Percentiles rank a stretch among this genome's conserved stretches.
Conservation (phyloP, 64 coral and sea anemone species). For the Pocillopora verrucosa region DNA sequence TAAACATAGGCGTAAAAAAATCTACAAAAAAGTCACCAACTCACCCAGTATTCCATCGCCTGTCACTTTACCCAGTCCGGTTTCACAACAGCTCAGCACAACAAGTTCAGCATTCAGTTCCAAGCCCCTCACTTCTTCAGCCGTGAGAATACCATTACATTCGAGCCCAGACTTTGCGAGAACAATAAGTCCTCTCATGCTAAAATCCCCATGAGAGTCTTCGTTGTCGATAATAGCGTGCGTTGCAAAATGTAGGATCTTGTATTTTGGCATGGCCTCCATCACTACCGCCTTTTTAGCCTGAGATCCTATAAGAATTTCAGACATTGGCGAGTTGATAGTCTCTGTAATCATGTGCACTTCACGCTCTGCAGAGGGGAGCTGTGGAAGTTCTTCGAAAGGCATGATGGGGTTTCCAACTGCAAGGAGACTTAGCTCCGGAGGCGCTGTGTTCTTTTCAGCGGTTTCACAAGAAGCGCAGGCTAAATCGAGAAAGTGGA, state of each 20-base stretch:
- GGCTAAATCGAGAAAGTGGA: constrained; percentile 56
- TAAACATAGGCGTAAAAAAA: too few species aligned
- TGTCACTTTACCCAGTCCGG: constrained; percentile 61
- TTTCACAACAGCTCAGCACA: constrained; percentile 70
- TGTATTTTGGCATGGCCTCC: constrained; percentile 36
- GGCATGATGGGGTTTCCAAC: constrained; percentile 74
- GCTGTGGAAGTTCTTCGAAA: constrained; percentile 29
- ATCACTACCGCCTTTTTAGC: constrained; percentile 56
- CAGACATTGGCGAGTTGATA: constrained; percentile 28
- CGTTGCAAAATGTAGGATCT: constrained; percentile 69
- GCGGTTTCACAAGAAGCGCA: background rate
- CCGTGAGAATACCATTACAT: constrained; percentile 58
- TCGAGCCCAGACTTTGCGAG: constrained; percentile 38
- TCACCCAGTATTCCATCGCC: constrained; percentile 68
- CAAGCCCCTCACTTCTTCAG: constrained; percentile 57
- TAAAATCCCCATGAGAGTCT: constrained; percentile 57
- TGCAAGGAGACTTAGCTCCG: constrained; percentile 54
- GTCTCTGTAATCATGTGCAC: constrained; percentile 63
- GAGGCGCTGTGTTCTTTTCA: background rate
- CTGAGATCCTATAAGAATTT: constrained; percentile 45
- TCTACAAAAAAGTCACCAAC: background rate
- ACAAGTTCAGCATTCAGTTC: constrained; percentile 65
- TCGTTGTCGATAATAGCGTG: constrained; percentile 51
- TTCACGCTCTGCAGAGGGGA: constrained; percentile 48
- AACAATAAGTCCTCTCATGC: constrained; percentile 61